Evolutionary conservation across 2,797 vertebrate genomes (phyloP), one percentile per base, ranked within the genome.

Genomic region (Vespertilio murinus): DNA sequence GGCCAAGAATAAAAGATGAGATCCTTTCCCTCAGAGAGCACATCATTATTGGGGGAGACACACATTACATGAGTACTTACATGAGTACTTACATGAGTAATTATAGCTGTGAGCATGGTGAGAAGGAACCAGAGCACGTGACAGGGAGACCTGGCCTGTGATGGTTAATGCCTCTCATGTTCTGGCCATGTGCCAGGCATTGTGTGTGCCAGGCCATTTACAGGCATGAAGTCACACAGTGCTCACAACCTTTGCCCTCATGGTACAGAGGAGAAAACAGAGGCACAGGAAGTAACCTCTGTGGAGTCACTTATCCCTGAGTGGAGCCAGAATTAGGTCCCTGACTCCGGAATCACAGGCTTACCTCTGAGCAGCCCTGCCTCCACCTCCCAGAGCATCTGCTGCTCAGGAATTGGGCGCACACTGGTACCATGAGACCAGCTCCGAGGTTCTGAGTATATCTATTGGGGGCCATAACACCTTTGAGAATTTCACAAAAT

Each of bases 401-500:
- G 42, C 52, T 77, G 54, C 33, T 47, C 35, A 35, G 61, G 20
- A 6, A 28, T 33, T 82, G 77, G 35, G 56, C 38, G 75, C n/a
- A n/a, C 9, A n/a, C n/a, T 82, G 45, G 11, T 25, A 70, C 11
- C 38, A 16, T 5, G 42, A 75, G 30, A 23, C 5, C 9, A 54
- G 23, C 61, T 70, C 18, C 20, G 59, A 47, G 13, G 8, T 35
- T 79, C 88, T 80, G 71, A 75, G 42, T 47, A 1, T 75, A 33
- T 4, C 16, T 70, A 33, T 2, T 16, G 5, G 22, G n/a, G 25
- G 4, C 73, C 20, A 9, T 67, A 56, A 81, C n/a, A 61, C 22
- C 8, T 47, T 61, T 69, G 22, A 61, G 84, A 83, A 93, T 35
- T 78, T 97, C 95, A 78, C 54, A 80, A n/a, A 77, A 88, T 65